Evolutionary conservation across 2,888 invertebrate species (phyloP).

Genomic region (Parnassius glacialis): DNA sequence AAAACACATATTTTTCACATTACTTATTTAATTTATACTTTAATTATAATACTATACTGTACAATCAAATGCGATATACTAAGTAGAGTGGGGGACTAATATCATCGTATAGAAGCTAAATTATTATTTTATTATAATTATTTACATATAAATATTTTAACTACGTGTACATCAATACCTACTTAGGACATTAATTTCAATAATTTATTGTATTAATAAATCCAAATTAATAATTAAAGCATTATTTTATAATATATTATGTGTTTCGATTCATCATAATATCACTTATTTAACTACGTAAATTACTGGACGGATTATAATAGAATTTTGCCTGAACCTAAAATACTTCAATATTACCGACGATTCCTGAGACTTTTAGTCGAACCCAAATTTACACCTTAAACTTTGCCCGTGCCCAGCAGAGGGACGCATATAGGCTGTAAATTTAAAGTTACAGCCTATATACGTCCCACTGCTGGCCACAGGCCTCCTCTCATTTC

Average conservation of each 20-base stretch:
- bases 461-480: too few species aligned
- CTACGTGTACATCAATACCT: too few species aligned
- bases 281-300: conserved; percentile 22
- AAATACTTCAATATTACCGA: background rate
- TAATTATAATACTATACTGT: conserved; percentile 16
- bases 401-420: background rate
- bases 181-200: background rate
- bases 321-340: conserved; percentile 13
- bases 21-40: conserved; percentile 18
- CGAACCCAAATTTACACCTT: background rate
- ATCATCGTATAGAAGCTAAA: background rate
- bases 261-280: conserved; percentile 26
- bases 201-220: background rate
- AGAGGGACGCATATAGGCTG: background rate
- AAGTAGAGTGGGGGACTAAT: conserved; percentile 13
- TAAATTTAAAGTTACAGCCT: too few species aligned
- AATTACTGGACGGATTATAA: conserved; percentile 25
- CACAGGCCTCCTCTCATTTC: too few species aligned
- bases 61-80: conserved; percentile 15
- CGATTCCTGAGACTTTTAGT: too few species aligned
- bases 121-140: background rate
- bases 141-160: background rate
- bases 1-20: background rate
- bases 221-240: too few species aligned
- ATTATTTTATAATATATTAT: background rate